Base-by-base conservation (phyloP, 2,888 invertebrate species). In the Rotaria macrura region DNA sequence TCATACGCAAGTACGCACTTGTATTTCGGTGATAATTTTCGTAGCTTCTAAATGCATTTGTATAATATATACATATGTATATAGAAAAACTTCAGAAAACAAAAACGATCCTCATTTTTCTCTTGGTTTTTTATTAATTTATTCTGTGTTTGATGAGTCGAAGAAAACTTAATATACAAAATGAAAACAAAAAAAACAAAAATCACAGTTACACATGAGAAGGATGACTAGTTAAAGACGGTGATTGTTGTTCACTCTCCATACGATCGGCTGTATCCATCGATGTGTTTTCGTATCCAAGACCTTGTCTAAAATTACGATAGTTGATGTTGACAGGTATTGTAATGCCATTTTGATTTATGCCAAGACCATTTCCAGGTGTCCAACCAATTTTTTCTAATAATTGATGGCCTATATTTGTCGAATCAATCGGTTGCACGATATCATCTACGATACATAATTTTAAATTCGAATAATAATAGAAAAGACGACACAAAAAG, bases 321-420 rank as follows among this genome's bases (percentile, higher is more conserved):
- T 79, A 79, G n/a, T 43, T n/a, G 9, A 79, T 43, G 43, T 79
- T 25, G 7, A 79, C 79, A 43, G 79, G 79, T n/a, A 43, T 4
- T n/a, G n/a, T 79, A 1, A 43, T 79, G 12, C 79, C 43, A 79
- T 40, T 14, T 79, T 40, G 43, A n/a, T 43, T 43, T 25, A 43
- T 2, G 43, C 79, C 79, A 12, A 79, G 43, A 43, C 43, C 43
- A 79, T n/a, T n/a, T n/a, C 79, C 40, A n/a, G 79, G 43, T 25
- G 40, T 43, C 79, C 79, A 79, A n/a, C n/a, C 79, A 25, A 79
- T 43, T 79, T 79, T 79, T 43, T 79, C 43, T 43, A 79, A 79
- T 43, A 79, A 79, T 43, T 79, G 79, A 79, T 79, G 79, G 43
- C 79, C 79, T 4, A 79, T 79, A 79, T 79, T 79, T n/a, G 43